Evolutionary conservation across 2,113 vertebrate genomes (phyloP), one percentile per base, ranked within the genome.

Genomic region (Sinocyclocheilus rhinocerous): DNA sequence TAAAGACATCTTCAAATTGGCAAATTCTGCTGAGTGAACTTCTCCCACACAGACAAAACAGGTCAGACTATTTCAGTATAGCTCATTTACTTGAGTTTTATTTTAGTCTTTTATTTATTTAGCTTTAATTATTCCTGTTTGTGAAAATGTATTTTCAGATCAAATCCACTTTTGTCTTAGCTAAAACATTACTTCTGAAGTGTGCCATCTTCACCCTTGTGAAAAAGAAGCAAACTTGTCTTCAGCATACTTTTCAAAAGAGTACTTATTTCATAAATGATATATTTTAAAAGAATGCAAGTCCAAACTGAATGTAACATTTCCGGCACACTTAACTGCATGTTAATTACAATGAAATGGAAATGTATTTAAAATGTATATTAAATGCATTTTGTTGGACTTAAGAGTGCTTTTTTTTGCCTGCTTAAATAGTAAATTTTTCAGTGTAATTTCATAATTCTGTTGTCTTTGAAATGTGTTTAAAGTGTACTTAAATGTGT

Each of bases 41-140:
- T 77, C 48, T 33, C 26, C 10, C 16, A 26, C 50, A 55, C 24
- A 77, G 24, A 77, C 13, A 77, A 9, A 77, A 76, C 2, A 24
- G 42, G 42, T 76, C 42, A 48, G 39, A 24, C 42, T 76, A 48
- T 76, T 48, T 45, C 22, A n/a, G 72, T 11, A 76, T 24, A 24
- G 18, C 20, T 75, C 10, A 24, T 75, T 75, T 22, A 45, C 72
- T 75, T 39, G 18, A 18, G 67, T 45, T 24, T 48, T 48, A 76
- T 76, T 76, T 76, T 24, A 15, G 42, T 24, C 72, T 75, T 22
- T 7, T 22, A 76, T 76, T 76, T n/a, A 45, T 24, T 76, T 76
- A 13, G 1, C 22, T 24, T 76, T 75, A 75, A 24, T 75, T 76
- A 42, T 76, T 76, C 3, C 26, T 18, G 13, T 67, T 67, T 33